Conservation (phyloP, 2,113 vertebrate genomes). For the Psilopsiagon aymara region DNA sequence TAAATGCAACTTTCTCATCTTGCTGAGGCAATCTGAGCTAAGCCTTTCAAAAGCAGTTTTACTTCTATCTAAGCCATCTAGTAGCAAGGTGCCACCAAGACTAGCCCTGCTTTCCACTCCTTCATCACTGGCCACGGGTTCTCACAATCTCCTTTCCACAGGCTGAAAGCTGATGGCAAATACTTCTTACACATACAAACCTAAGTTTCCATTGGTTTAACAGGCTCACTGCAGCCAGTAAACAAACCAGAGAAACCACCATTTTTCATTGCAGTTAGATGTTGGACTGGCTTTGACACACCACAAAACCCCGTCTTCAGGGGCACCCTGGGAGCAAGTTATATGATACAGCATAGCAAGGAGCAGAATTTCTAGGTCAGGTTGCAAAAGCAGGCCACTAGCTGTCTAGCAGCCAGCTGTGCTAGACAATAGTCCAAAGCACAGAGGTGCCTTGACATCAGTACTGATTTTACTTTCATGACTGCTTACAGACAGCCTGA, state of each 20-base stretch:
- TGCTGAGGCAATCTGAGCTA: not conserved
- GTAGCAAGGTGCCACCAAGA: not conserved
- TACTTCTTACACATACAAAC: not conserved
- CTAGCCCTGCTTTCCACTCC: too few species aligned
- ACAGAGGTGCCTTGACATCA: not conserved
- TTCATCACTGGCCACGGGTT: fast-evolving
- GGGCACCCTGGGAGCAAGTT: not conserved
- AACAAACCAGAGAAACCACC: not conserved
- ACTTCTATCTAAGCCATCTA: not conserved
- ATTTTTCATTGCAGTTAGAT: not conserved
- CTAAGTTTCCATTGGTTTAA: not conserved
- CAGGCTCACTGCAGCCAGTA: not conserved
- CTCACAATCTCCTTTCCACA: not conserved
- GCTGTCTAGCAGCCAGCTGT: not conserved
- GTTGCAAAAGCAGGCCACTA: not conserved
- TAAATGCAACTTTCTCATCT: not conserved
- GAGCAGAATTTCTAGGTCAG: not conserved
- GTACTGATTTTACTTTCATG: not conserved
- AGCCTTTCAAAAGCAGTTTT: not conserved
- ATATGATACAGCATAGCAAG: not conserved
- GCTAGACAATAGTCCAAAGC: not conserved
- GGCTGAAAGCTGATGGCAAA: not conserved
- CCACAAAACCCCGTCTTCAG: not conserved
- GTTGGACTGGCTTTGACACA: not conserved
- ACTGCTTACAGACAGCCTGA: not conserved